Base-by-base conservation (phyloP, 2,888 invertebrate species). In the Plebejus anna region DNA sequence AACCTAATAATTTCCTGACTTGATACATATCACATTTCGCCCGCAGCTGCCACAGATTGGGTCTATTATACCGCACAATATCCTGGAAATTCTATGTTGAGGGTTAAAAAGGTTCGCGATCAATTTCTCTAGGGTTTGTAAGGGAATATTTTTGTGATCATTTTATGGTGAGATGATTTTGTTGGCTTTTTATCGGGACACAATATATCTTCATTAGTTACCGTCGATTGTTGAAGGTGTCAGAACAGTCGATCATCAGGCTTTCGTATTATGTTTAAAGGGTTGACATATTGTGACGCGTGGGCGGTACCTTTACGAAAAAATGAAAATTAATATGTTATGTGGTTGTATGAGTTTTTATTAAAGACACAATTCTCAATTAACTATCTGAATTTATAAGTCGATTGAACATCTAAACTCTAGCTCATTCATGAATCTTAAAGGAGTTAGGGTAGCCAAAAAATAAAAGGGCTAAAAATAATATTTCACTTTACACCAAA, bases 11-110 rank as follows among this genome's bases (percentile, higher is more conserved):
- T 47, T 72, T 51, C 47, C 42, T 47, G 47, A 22, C 22, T 72
- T n/a, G 1, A 11, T 38, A 36, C 70, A 38, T 71, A 71, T 72
- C 47, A 22, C 72, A 73, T 73, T 55, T 66, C 75, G 47, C 75
- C 75, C 70, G 73, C 73, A 75, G 76, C 73, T 66, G 71, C 76
- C 76, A 57, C 78, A 77, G 76, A 79, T 79, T 78, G 78, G 78
- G 76, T 78, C 77, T 76, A 76, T 79, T 78, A 78, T 76, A 72
- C 73, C 77, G 75, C 75, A 79, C 75, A 78, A 79, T 76, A 76
- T 76, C 22, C 71, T 59, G 78, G 75, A 77, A 76, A 80, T 80
- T 80, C 75, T 77, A 79, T 76, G 77, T 76, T 59, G 70, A 57
- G 76, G 71, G 76, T 76, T 76, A 72, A 59, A 76, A 76, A 72